Conservation (phyloP, 2,113 vertebrate species). For the Leptocoma aspasia region DNA sequence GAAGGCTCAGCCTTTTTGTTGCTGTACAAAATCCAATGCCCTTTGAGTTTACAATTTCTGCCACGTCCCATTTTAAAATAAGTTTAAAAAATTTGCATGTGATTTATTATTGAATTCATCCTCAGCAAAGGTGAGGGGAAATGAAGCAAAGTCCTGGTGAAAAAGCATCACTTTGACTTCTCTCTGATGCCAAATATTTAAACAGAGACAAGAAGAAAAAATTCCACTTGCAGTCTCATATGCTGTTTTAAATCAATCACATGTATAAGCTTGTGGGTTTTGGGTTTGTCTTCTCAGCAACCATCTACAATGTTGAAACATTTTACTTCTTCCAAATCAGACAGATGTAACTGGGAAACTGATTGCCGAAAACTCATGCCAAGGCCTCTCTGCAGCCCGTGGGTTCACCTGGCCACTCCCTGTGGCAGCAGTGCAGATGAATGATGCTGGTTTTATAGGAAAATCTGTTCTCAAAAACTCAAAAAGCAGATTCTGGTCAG, state of each 20-base stretch:
- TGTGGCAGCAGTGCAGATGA: neutral
- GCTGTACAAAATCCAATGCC: neutral
- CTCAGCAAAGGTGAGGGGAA: neutral
- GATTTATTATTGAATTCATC: neutral
- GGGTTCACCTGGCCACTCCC: neutral
- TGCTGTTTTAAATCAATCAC: neutral
- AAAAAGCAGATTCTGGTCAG: neutral
- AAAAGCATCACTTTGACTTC: neutral
- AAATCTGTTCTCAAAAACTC: neutral
- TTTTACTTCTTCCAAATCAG: neutral
- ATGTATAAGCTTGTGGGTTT: neutral
- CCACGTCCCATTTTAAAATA: neutral
- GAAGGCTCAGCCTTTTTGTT: neutral
- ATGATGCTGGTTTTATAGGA: neutral
- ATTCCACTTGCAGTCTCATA: neutral
- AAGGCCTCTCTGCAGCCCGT: neutral
- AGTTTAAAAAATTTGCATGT: neutral
- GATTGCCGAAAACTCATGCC: neutral
- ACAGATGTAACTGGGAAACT: neutral
- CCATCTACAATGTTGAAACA: neutral
- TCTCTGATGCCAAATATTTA: neutral
- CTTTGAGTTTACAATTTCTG: neutral
- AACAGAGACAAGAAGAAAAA: neutral
- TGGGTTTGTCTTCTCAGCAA: neutral
- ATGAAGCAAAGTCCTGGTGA: neutral